A percentile compares a stretch with the other conserved stretches of the same genome.
phyloP scores from a whole-genome alignment of 2,797 vertebrate genomes.

The Notolepis coatsorum region DNA sequence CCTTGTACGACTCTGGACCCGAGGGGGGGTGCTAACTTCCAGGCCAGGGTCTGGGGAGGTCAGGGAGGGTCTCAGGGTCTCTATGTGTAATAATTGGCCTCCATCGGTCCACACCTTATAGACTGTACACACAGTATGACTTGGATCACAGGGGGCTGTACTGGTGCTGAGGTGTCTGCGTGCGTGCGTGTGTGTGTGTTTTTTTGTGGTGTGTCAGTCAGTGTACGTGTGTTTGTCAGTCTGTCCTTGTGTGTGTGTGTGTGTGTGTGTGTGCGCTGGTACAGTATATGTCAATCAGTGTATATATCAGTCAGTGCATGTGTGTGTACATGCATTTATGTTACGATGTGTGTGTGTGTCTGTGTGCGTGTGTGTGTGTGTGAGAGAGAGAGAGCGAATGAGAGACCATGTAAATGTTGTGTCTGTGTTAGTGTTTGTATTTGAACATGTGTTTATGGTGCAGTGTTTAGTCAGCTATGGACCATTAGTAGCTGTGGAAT shows the following conservation, averaged over 20 bases:
- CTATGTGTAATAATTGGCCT: slow-evolving; percentile 16
- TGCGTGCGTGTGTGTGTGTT: background rate
- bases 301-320: background rate
- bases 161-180: background rate
- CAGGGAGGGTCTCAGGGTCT: slow-evolving; percentile 6
- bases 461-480: slow-evolving; percentile 6
- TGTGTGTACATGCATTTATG: background rate
- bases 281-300: background rate
- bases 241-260: slow-evolving; percentile 1
- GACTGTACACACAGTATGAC: background rate
- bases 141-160: background rate
- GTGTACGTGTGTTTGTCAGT: background rate
- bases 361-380: background rate
- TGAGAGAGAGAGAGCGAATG: background rate
- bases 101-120: background rate
- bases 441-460: slow-evolving; percentile 5
- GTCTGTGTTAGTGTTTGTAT: slow-evolving; percentile 5
- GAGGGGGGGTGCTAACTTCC: slow-evolving; percentile 18
- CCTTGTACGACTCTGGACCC: slow-evolving; percentile 2
- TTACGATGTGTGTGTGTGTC: background rate
- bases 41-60: slow-evolving; percentile 4
- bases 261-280: slow-evolving; percentile 6
- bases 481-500: background rate
- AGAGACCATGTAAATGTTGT: background rate
- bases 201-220: background rate